Evolutionary conservation across 2,888 invertebrate genomes (phyloP).

Genomic region (Tipula helvola): DNA sequence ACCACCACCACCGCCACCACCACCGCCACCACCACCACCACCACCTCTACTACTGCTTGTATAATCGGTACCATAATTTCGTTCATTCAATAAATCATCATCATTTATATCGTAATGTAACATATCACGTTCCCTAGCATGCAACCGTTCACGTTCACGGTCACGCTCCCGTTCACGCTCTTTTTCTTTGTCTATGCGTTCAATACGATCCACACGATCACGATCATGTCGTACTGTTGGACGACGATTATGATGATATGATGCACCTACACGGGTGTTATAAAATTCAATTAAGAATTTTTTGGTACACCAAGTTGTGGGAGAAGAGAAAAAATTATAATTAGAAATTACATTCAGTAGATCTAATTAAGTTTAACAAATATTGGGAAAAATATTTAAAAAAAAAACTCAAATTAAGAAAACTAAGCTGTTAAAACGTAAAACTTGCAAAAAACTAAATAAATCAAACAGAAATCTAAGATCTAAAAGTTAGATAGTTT

Average conservation of each 20-base stretch:
- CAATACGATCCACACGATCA: constrained; percentile 23
- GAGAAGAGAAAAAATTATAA: not conserved
- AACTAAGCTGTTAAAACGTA: constrained; percentile 7
- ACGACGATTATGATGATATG: constrained; percentile 34
- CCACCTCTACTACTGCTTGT: constrained; percentile 26
- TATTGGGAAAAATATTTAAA: not conserved
- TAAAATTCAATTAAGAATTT: not conserved
- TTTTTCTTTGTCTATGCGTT: constrained; percentile 19
- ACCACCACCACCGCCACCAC: constrained; percentile 14
- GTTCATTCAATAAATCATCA: constrained; percentile 33
- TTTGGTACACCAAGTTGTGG: not conserved
- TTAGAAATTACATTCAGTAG: not conserved
- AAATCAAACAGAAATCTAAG: not conserved
- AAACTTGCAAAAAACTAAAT: constrained; percentile 10
- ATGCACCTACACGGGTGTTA: constrained; percentile 24
- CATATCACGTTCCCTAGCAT: constrained; percentile 34
- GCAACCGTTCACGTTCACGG: constrained; percentile 28
- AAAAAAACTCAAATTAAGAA: not conserved
- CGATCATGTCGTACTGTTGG: constrained; percentile 28
- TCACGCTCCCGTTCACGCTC: constrained; percentile 23
- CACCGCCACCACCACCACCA: constrained; percentile 22
- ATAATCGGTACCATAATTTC: constrained; percentile 28
- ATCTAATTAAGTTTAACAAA: not conserved
- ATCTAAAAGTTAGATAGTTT: not conserved
- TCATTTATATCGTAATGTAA: constrained; percentile 36